Conservation (phyloP, 1,140 invertebrate genomes). For the Drosophila virilis region DNA sequence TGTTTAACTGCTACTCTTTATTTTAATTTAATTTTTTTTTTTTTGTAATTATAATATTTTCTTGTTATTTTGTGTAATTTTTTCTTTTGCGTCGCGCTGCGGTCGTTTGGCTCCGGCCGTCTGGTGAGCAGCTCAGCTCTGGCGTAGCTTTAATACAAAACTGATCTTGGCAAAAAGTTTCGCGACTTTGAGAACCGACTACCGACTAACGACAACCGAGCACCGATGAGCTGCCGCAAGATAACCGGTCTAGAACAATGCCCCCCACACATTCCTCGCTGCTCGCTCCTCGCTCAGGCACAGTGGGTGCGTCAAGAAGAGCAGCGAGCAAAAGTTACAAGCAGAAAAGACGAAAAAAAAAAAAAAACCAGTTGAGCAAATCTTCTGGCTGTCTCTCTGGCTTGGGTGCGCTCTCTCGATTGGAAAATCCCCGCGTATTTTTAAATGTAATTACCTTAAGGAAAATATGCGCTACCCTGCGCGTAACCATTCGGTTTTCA, state of each 20-base stretch:
- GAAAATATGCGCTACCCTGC: slow-evolving; percentile 30
- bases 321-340: slow-evolving; percentile 18
- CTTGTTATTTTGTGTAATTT: not conserved
- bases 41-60: slow-evolving; percentile 6
- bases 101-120: slow-evolving; percentile 27
- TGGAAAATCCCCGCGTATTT: slow-evolving; percentile 54
- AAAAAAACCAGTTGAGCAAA: slow-evolving; percentile 44
- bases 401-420: not conserved
- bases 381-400: slow-evolving; percentile 3
- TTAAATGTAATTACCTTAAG: slow-evolving; percentile 54
- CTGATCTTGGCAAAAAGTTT: slow-evolving; percentile 57
- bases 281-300: not conserved
- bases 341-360: not conserved
- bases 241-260: slow-evolving; percentile 64
- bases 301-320: slow-evolving; percentile 37
- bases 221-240: slow-evolving; percentile 8
- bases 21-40: slow-evolving; percentile 1
- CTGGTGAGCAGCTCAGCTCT: slow-evolving; percentile 56
- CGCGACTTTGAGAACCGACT: slow-evolving; percentile 8
- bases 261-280: not conserved
- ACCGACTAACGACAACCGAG: not conserved
- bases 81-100: slow-evolving; percentile 11
- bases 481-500: not conserved
- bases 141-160: slow-evolving; percentile 58
- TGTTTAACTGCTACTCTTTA: slow-evolving; percentile 24